These are phyloP conservation scores for Chelidonichthys spinosus DNA, from an alignment of 2,797 vertebrate genomes.

Conservation along the genomic window DNA sequence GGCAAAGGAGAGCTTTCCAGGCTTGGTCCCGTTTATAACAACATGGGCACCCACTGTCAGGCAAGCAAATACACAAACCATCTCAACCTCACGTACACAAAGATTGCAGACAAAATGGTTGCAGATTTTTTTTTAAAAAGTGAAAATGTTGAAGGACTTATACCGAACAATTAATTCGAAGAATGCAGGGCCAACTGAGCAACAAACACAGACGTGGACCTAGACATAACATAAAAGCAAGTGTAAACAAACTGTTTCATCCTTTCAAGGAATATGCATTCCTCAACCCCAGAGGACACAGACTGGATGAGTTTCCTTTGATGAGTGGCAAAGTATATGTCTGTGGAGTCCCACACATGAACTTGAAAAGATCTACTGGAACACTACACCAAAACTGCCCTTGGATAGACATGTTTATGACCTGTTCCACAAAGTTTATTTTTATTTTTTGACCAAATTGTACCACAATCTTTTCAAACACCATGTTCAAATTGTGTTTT, in stretches of 20 bases:
- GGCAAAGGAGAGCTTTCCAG: slow-evolving; percentile 36
- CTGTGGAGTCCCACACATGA: slow-evolving; percentile 12
- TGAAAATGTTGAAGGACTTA: background rate
- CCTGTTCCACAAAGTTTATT: background rate
- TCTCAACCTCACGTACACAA: slow-evolving; percentile 1
- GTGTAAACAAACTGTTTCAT: slow-evolving; percentile 38
- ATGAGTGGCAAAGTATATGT: slow-evolving; percentile 17
- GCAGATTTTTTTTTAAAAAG: slow-evolving; percentile 5
- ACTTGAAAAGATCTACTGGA: background rate
- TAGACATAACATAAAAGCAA: slow-evolving; percentile 52
- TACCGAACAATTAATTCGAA: background rate
- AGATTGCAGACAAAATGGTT: slow-evolving; percentile 3
- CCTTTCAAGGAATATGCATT: slow-evolving; percentile 36
- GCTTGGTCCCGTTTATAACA: slow-evolving; percentile 57
- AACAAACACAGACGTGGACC: background rate
- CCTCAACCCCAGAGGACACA: slow-evolving; percentile 15
- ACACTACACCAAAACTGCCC: background rate
- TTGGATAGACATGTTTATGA: background rate
- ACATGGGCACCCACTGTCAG: slow-evolving; percentile 27
- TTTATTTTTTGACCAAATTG: background rate
- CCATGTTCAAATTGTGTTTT: background rate
- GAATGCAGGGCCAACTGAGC: slow-evolving; percentile 1
- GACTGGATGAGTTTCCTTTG: slow-evolving; percentile 18
- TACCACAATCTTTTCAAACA: slow-evolving; percentile 11
- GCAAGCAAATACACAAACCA: slow-evolving; percentile 8